Evolutionary conservation across 2,888 invertebrate species (phyloP), one percentile per base, ranked within the genome.

Genomic region (Nezara viridula): DNA sequence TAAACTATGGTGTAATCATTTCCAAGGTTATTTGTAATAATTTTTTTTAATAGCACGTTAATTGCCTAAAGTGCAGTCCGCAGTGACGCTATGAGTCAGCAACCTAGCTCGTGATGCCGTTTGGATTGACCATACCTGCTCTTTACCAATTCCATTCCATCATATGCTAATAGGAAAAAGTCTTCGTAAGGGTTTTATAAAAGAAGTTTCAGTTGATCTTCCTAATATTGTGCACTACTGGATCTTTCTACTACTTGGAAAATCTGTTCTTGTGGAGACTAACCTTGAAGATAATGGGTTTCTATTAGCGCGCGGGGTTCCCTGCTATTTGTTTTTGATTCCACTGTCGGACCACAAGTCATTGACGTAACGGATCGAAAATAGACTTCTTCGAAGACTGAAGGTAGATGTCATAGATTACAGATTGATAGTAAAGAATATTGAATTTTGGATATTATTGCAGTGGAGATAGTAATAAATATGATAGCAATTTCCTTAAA

Each of bases 221-320:
- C 16, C 32, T 37, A 37, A 37, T 73, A 4, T 37, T 73, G 27
- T 37, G 16, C 66, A 0, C 14, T 27, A 16, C 27, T 55, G 60
- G 4, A 27, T 4, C 12, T 4, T 27, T 4, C 60, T 60, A 27
- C 10, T 60, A 32, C 21, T 60, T 5, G 60, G 60, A 60, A 32
- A 27, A 16, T 60, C 9, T 6, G 10, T 2, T 37, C 66, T 73
- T 4, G 37, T 21, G 66, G 66, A 73, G 21, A 37, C 32, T 73
- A 73, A 37, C 66, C 66, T 73, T 73, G 66, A 27, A 73, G 60
- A 60, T 60, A 60, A 60, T 60, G 66, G 37, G 37, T 27, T 73
- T 73, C 7, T 73, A 73, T 37, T 73, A 73, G 21, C 66, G 6
- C 37, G 32, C 37, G 66, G 37, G 21, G 32, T 73, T 73, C n/a